Conservation (phyloP, 2,888 invertebrate genomes). For the Trichopoda pennipes region DNA sequence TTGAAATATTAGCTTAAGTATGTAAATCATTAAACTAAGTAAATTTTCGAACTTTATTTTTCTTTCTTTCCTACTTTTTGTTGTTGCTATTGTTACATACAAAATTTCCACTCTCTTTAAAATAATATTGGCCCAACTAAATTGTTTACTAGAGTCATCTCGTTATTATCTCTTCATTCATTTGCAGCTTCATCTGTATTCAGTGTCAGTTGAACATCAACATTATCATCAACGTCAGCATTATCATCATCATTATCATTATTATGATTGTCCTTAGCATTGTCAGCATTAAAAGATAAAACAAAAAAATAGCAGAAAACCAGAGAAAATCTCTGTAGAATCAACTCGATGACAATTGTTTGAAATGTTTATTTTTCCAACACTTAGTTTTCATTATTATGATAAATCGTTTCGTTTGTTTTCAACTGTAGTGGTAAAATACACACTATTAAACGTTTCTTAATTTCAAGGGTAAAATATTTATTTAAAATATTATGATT, state of each 20-base stretch:
- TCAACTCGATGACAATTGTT: conserved; percentile 60
- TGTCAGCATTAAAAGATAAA: conserved; percentile 8
- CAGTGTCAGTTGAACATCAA: conserved; percentile 29
- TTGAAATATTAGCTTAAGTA: not conserved
- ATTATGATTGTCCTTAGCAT: conserved; percentile 3
- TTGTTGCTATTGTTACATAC: too few species aligned
- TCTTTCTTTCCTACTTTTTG: too few species aligned
- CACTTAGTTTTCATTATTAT: conserved; percentile 6
- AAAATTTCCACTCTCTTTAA: conserved; percentile 2
- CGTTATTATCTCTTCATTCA: conserved; percentile 31
- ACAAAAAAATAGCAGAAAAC: not conserved
- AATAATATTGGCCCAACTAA: conserved; percentile 62
- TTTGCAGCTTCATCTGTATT: conserved; percentile 34
- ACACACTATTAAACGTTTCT: conserved; percentile 35
- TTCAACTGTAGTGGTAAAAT: conserved; percentile 18
- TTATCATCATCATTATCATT: not conserved
- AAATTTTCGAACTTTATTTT: conserved; percentile 37
- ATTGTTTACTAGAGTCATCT: conserved; percentile 48
- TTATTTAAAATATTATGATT: conserved; percentile 69
- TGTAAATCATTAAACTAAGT: conserved; percentile 49
- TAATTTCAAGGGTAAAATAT: conserved; percentile 63
- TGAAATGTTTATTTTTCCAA: conserved; percentile 58
- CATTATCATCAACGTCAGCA: conserved; percentile 6
- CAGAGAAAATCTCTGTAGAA: conserved; percentile 53
- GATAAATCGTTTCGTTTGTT: conserved; percentile 42